Evolutionary conservation across 2,797 vertebrate species (phyloP), one percentile per base, ranked within the genome.

Genomic region (Poeciliopsis paucimaculata): DNA sequence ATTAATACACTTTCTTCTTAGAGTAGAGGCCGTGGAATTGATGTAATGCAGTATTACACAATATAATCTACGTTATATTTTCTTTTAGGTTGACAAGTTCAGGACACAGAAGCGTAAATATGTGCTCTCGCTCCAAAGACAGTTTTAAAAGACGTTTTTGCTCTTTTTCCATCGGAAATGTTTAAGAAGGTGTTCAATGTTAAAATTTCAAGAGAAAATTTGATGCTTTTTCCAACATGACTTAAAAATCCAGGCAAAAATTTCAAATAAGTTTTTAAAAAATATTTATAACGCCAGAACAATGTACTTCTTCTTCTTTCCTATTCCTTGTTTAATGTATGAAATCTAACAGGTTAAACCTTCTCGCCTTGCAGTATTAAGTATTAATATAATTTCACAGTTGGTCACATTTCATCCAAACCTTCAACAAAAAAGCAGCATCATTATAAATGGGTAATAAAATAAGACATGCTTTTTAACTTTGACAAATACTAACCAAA

Each of bases 131-230:
- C 31, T 34, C 13, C 28, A 64, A 64, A 49, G 23, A 39, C 77
- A 57, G 55, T n/a, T n/a, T 60, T 15, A n/a, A 60, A 4, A 57
- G 28, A 60, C 0, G 12, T 12, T 60, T 79, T 53, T 75, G 5
- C 26, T 41, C 75, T 7, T 77, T 64, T 62, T 31, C 46, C 13
- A 11, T 46, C 71, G 77, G 46, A 79, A 76, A 76, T 76, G 73
- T 57, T 84, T 36, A 80, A 71, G 31, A 60, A 16, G 49, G 26
- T 46, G 20, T 45, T 79, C 51, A 62, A 57, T 74, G 23, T 72
- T 78, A 80, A 46, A 36, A 68, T 70, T n/a, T 71, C 77, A 72
- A 18, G 16, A 64, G 31, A 6, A 4, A 36, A 64, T 36, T 20
- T 16, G 7, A 6, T 64, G 31, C 60, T 36, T 64, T 31, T 60